Percentiles rank a stretch among this genome's conserved stretches.
These are phyloP conservation scores for Drosophila serrata DNA, from an alignment of 1,140 invertebrate species.

Conservation along the genomic window DNA sequence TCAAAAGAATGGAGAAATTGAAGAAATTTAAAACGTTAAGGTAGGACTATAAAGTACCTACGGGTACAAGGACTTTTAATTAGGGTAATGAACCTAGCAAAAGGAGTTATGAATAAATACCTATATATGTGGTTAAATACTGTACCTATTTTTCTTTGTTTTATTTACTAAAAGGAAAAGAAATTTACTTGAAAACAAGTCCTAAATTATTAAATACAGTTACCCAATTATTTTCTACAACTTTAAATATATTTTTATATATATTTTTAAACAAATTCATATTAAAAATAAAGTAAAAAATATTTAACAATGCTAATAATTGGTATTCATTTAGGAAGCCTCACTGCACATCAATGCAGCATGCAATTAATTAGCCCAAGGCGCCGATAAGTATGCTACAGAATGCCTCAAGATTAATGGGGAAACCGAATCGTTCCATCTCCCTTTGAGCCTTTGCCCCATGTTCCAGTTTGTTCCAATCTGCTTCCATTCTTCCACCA, in stretches of 20 bases:
- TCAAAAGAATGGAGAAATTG: neutral
- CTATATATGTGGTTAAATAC: no score
- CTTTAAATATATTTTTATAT: no score
- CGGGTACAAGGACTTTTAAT: neutral
- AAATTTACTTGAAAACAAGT: no score
- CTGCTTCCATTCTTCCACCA: constrained; percentile 1
- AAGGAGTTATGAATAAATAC: no score
- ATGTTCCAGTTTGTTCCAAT: constrained; percentile 26
- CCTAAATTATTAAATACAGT: no score
- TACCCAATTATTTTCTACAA: no score
- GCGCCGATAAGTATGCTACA: constrained; percentile 8
- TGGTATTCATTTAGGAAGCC: neutral
- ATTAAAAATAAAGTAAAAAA: neutral
- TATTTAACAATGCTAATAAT: neutral
- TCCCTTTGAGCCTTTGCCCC: constrained; percentile 6
- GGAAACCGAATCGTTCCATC: neutral
- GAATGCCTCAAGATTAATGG: constrained; percentile 21
- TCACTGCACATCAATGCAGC: neutral
- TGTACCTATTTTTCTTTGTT: no score
- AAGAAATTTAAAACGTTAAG: neutral
- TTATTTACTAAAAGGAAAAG: no score
- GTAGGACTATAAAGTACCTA: neutral
- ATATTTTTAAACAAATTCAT: no score
- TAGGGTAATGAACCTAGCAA: no score
- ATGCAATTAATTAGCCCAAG: constrained; percentile 6